phyloP scores from a whole-genome alignment of 2,888 invertebrate species.

The Plagodis dolabraria region DNA sequence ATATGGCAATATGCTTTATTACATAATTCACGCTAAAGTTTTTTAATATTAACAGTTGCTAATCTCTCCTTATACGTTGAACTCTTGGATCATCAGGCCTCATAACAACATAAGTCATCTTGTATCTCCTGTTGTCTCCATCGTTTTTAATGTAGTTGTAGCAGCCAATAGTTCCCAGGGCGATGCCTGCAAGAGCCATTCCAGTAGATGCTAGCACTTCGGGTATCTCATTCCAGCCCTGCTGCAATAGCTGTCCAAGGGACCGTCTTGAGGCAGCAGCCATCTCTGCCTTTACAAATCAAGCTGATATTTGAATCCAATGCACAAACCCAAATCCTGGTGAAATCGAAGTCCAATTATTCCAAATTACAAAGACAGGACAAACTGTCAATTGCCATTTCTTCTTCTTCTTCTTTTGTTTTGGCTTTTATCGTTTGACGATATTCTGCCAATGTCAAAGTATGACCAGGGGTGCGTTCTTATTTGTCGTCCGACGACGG shows the following conservation, averaged over 20 bases:
- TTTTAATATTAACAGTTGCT: conserved; percentile 33
- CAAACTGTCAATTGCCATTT: neutral
- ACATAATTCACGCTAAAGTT: conserved; percentile 66
- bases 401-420: too few species aligned
- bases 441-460: too few species aligned
- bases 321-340: too few species aligned
- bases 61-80: conserved; percentile 83
- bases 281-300: conserved; percentile 43
- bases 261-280: conserved; percentile 65
- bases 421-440: too few species aligned
- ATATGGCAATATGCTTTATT: conserved; percentile 61
- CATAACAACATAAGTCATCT: conserved; percentile 85
- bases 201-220: conserved; percentile 87
- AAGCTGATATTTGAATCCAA: neutral
- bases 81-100: conserved; percentile 88
- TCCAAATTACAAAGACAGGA: too few species aligned
- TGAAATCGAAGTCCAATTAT: neutral
- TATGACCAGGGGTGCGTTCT: too few species aligned
- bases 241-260: conserved; percentile 66
- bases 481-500: too few species aligned
- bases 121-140: conserved; percentile 88
- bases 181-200: conserved; percentile 85
- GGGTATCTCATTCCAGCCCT: conserved; percentile 88
- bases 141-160: conserved; percentile 83
- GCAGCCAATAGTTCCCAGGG: conserved; percentile 72